phyloP scores from a whole-genome alignment of 1,140 invertebrate species.

The Aphelenchoides fujianensis region DNA sequence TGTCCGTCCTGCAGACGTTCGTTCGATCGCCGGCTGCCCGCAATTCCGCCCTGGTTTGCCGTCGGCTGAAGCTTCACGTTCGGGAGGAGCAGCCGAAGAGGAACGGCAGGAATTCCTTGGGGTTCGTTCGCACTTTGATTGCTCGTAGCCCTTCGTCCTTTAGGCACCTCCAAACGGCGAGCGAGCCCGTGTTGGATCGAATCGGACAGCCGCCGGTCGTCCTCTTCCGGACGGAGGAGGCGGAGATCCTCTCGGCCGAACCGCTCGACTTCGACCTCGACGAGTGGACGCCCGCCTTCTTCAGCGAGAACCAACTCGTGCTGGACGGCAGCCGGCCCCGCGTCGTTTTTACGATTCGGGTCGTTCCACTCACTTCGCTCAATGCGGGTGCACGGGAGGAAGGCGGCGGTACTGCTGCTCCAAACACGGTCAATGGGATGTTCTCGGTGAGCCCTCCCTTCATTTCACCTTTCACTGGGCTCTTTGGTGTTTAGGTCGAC shows the following conservation, averaged over 20 bases:
- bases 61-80: not conserved
- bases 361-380: conserved; percentile 10
- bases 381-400: not conserved
- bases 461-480: not conserved
- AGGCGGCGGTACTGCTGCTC: not conserved
- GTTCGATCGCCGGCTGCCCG: not conserved
- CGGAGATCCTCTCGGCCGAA: not conserved
- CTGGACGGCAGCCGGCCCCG: not conserved
- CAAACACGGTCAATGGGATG: not conserved
- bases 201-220: not conserved
- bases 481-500: conserved; percentile 11
- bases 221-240: not conserved
- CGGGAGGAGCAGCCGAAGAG: not conserved
- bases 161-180: not conserved
- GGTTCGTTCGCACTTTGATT: not conserved
- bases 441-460: not conserved
- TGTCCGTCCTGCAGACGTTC: not conserved
- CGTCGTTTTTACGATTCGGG: not conserved
- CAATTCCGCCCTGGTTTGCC: not conserved
- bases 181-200: not conserved
- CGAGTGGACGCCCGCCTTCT: conserved; percentile 16
- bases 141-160: not conserved
- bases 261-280: not conserved
- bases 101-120: not conserved
- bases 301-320: not conserved